Evolutionary conservation across 2,113 vertebrate species (phyloP).

Genomic region (Lampris megalopsis): DNA sequence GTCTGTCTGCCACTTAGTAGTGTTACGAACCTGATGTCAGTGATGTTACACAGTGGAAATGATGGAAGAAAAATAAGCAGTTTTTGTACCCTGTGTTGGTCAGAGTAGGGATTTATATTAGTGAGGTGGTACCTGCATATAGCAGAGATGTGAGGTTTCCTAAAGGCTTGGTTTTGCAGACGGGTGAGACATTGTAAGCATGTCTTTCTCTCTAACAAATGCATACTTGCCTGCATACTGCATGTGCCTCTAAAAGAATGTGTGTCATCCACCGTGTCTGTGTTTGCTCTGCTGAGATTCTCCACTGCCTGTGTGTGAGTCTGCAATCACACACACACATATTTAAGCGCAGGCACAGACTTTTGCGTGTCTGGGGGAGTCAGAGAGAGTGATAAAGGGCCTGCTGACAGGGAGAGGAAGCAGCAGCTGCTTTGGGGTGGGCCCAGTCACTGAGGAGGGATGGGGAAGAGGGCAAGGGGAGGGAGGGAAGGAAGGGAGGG

Average conservation of each 20-base stretch:
- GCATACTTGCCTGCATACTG: constrained; percentile 33
- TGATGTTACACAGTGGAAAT: too few species aligned
- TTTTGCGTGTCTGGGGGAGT: constrained; percentile 20
- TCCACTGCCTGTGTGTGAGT: constrained; percentile 32
- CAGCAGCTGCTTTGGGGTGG: constrained; percentile 69
- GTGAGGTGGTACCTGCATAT: neutral
- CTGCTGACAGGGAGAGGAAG: constrained; percentile 71
- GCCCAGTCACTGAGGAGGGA: constrained; percentile 49
- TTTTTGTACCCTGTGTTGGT: too few species aligned
- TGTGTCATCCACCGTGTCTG: constrained; percentile 11
- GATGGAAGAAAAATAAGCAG: too few species aligned
- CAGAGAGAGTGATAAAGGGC: constrained; percentile 60
- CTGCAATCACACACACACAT: constrained; percentile 27
- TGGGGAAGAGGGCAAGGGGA: constrained; percentile 6
- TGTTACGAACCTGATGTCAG: too few species aligned
- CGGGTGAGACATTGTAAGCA: constrained; percentile 43
- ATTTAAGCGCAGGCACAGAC: constrained; percentile 14
- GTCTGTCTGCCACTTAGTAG: too few species aligned
- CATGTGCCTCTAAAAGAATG: constrained; percentile 43
- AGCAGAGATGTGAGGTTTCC: neutral
- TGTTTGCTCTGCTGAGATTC: constrained; percentile 25
- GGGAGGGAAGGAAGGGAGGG: constrained; percentile 44
- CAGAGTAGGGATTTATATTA: too few species aligned
- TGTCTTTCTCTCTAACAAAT: constrained; percentile 33
- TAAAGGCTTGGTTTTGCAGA: constrained; percentile 29